A percentile compares a stretch with the other conserved stretches of the same genome.
These are phyloP conservation scores for Sebastolobus altivelis DNA, from an alignment of 2,797 vertebrate genomes.

Conservation along the genomic window DNA sequence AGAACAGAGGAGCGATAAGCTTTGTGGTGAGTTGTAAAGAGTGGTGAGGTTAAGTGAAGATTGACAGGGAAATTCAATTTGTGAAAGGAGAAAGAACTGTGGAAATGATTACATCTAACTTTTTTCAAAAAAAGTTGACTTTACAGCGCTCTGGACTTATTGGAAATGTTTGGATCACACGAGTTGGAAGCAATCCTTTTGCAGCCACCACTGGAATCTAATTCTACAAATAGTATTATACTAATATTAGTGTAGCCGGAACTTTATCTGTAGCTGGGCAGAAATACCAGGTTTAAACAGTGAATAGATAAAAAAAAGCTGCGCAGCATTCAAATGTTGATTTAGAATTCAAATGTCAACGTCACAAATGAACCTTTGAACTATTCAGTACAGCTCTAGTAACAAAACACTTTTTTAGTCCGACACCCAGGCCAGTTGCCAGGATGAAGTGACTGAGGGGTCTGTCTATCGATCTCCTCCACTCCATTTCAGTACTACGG, in stretches of 20 bases:
- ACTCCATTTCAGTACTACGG: background rate
- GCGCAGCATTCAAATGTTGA: background rate
- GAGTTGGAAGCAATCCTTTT: no score
- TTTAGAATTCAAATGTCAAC: background rate
- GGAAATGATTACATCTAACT: background rate
- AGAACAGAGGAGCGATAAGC: slow-evolving; percentile 14
- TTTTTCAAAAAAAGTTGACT: background rate
- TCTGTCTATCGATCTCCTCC: background rate
- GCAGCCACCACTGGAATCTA: background rate
- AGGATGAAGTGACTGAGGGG: background rate
- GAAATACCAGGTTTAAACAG: background rate
- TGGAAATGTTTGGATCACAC: background rate
- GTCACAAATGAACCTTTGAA: background rate
- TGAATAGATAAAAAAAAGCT: no score
- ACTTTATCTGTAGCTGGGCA: background rate
- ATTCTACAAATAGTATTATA: background rate
- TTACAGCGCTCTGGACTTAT: background rate
- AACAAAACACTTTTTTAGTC: background rate
- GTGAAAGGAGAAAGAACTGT: background rate
- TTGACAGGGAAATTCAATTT: slow-evolving; percentile 40
- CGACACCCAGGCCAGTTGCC: background rate
- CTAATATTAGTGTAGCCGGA: background rate
- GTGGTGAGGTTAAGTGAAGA: slow-evolving; percentile 21
- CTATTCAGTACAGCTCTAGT: background rate
- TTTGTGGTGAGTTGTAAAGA: slow-evolving; percentile 27